These are phyloP conservation scores for Alosa alosa DNA, from an alignment of 2,113 vertebrate species.

Conservation along the genomic window DNA sequence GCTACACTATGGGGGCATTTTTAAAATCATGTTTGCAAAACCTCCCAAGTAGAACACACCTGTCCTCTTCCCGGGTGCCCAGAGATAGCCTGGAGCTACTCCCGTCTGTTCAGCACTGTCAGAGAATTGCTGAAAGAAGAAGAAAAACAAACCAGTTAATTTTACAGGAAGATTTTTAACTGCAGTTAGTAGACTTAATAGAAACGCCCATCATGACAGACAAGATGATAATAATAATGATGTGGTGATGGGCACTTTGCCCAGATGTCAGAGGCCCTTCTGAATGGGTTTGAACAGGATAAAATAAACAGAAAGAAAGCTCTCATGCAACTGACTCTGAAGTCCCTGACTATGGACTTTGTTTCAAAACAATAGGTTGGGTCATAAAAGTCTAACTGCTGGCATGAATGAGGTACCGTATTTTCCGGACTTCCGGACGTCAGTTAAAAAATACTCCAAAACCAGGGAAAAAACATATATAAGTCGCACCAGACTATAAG, in stretches of 20 bases:
- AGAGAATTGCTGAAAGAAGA: neutral
- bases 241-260: neutral
- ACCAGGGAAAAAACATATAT: no score
- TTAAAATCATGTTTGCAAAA: neutral
- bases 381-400: neutral
- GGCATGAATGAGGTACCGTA: neutral
- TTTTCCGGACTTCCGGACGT: neutral
- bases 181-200: neutral
- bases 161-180: neutral
- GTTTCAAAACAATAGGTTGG: neutral
- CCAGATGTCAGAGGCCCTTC: neutral
- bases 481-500: no score
- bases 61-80: conserved; percentile 35
- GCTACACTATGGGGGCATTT: no score
- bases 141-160: neutral
- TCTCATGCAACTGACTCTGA: neutral
- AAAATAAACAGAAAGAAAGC: neutral
- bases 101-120: neutral
- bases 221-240: neutral
- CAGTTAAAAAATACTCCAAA: no score
- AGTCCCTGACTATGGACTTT: neutral
- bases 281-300: neutral
- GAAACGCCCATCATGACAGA: neutral
- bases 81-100: neutral
- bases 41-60: conserved; percentile 23